Evolutionary conservation across 2,888 invertebrate species (phyloP).

Genomic region (Catocala nupta): DNA sequence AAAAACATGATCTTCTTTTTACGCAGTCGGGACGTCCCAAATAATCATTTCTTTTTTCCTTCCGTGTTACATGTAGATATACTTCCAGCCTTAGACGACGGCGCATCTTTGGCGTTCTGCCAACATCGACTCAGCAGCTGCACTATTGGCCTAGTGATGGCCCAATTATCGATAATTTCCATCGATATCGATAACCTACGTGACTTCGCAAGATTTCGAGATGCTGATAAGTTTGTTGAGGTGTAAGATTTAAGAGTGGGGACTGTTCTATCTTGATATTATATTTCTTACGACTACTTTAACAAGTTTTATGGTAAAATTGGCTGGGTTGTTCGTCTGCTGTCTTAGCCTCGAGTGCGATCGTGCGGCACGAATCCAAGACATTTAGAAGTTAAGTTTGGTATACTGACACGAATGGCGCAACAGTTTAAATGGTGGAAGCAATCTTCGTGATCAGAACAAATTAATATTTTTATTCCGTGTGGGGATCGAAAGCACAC

Average conservation of each 20-base stretch:
- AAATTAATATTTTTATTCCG: too few relatives aligned
- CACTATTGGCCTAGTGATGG: slow-evolving; percentile 54
- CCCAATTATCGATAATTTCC: slow-evolving; percentile 45
- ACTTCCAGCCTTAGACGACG: slow-evolving; percentile 23
- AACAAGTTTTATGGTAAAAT: too few relatives aligned
- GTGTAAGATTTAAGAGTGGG: slow-evolving; percentile 7
- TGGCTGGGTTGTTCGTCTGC: too few relatives aligned
- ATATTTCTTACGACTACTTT: too few relatives aligned
- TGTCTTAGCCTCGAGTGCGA: too few relatives aligned
- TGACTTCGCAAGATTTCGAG: slow-evolving; percentile 37
- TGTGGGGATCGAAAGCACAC: too few relatives aligned
- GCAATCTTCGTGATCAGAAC: too few relatives aligned
- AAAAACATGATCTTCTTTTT: not conserved
- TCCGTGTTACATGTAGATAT: slow-evolving; percentile 38
- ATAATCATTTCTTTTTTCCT: slow-evolving; percentile 26
- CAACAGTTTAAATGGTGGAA: too few relatives aligned
- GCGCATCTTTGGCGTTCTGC: slow-evolving; percentile 52
- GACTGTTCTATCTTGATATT: too few relatives aligned
- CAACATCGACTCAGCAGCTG: slow-evolving; percentile 57
- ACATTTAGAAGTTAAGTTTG: too few relatives aligned
- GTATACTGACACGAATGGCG: too few relatives aligned
- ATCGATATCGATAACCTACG: slow-evolving; percentile 42
- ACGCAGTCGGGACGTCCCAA: not conserved
- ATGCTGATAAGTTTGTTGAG: slow-evolving; percentile 33
- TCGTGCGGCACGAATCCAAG: too few relatives aligned